These are phyloP conservation scores for Pterocles burchelli DNA, from an alignment of 2,113 vertebrate species.

Conservation along the genomic window DNA sequence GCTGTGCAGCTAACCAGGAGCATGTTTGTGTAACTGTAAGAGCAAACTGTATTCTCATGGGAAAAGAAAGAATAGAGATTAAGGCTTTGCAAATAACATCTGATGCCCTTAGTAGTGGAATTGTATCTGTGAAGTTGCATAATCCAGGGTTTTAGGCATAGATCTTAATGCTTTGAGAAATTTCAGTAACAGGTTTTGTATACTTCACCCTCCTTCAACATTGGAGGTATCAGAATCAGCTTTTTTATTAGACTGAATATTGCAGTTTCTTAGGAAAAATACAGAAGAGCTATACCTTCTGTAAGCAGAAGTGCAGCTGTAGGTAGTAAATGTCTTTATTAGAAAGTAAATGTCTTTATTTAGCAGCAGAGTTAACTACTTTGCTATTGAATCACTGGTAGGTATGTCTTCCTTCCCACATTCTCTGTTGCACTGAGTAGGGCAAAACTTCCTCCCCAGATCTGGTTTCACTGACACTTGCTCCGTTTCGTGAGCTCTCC, in stretches of 20 bases:
- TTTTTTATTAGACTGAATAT: neutral
- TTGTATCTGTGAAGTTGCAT: neutral
- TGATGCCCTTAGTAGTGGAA: neutral
- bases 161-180: neutral
- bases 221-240: neutral
- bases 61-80: neutral
- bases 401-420: neutral
- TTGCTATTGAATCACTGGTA: neutral
- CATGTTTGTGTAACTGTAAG: neutral
- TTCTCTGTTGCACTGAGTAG: neutral
- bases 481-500: neutral
- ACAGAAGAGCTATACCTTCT: neutral
- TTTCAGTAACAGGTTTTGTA: neutral
- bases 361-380: neutral
- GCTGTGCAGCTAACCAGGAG: neutral
- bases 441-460: conserved; percentile 11
- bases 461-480: neutral
- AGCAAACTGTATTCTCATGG: neutral
- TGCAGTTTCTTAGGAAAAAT: neutral
- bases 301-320: neutral
- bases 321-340: neutral
- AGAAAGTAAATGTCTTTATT: neutral
- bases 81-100: neutral
- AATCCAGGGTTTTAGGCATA: neutral
- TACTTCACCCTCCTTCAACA: neutral